A percentile compares a stretch with the other conserved stretches of the same genome.
Evolutionary conservation across 2,888 invertebrate species (phyloP).

Genomic region (Resseliella maxima): DNA sequence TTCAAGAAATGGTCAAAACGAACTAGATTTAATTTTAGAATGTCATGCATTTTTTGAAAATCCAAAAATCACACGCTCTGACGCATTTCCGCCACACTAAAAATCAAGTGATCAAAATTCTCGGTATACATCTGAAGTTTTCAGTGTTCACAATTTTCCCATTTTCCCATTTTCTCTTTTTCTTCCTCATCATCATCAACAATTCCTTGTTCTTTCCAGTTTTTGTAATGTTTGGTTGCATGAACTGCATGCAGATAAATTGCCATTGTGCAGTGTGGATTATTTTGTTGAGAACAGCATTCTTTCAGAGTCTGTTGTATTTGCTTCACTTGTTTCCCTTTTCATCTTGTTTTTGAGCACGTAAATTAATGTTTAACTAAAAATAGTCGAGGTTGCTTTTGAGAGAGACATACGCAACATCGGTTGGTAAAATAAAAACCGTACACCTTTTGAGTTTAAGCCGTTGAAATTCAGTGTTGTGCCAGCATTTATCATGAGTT

Average conservation of each 20-base stretch:
- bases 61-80: background rate
- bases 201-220: too few species aligned
- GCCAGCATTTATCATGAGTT: conserved; percentile 33
- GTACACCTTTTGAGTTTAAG: background rate
- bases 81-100: background rate
- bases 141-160: background rate
- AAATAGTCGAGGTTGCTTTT: conserved; percentile 5
- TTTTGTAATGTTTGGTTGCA: background rate
- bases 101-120: conserved; percentile 20
- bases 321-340: background rate
- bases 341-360: conserved; percentile 37
- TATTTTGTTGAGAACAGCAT: background rate
- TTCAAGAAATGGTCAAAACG: background rate
- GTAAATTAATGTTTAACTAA: conserved; percentile 45
- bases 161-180: background rate
- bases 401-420: background rate
- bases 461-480: conserved; percentile 9
- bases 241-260: conserved; percentile 25
- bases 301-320: background rate
- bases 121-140: background rate
- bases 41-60: conserved; percentile 14
- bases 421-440: background rate
- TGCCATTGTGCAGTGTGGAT: background rate
- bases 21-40: background rate
- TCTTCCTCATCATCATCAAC: too few species aligned